Evolutionary conservation across 1,140 invertebrate species (phyloP).

Genomic region (Trichonephila clavata): DNA sequence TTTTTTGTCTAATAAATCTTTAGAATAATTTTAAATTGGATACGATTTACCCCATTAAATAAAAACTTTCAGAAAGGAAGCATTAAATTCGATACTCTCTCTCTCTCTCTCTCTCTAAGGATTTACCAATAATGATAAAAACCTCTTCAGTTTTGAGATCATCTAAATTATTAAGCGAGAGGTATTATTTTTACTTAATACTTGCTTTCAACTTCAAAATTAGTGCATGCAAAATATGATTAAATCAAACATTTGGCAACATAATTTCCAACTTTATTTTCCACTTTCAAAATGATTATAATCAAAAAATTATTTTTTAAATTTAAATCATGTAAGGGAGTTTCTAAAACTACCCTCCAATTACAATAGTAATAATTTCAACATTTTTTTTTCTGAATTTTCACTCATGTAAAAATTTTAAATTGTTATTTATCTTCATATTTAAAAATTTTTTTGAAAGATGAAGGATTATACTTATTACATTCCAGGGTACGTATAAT

Average conservation of each 20-base stretch:
- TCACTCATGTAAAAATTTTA: background rate
- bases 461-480: slow-evolving; percentile 52
- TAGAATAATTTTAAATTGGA: no score
- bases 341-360: background rate
- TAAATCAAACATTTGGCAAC: background rate
- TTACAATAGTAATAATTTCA: background rate
- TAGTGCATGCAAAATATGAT: background rate
- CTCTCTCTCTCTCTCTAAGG: no score
- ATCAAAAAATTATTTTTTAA: background rate
- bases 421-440: background rate
- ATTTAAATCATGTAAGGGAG: background rate
- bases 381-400: background rate
- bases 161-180: no score
- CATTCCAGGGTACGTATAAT: slow-evolving; percentile 32
- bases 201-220: background rate
- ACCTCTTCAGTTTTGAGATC: no score
- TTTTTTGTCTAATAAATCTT: no score
- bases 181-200: no score
- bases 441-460: background rate
- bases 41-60: no score
- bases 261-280: background rate
- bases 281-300: background rate
- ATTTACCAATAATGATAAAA: no score
- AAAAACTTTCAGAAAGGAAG: no score
- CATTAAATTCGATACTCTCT: no score